A percentile compares a stretch with the other conserved stretches of the same genome.
Evolutionary conservation across 1,140 invertebrate genomes (phyloP).

Genomic region (Drosophila guanche): DNA sequence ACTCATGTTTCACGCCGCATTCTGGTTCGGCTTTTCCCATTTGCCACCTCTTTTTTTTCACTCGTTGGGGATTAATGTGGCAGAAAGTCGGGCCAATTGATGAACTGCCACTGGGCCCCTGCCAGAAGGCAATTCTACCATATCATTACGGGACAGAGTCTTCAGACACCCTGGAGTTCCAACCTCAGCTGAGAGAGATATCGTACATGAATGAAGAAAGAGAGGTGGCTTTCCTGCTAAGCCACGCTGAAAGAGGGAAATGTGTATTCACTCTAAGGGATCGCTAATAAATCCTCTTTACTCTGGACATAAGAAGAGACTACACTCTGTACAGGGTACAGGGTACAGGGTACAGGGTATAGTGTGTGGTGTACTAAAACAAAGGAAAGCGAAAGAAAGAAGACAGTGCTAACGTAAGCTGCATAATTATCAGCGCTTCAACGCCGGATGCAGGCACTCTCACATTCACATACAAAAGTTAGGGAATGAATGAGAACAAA

Average conservation of each 20-base stretch:
- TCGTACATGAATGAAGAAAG: not conserved
- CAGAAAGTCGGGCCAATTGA: constrained; percentile 47
- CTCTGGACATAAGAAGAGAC: no score
- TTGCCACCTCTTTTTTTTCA: not conserved
- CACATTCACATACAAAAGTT: constrained; percentile 6
- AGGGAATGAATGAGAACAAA: not conserved
- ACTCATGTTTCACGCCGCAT: constrained; percentile 50
- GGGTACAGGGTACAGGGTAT: not conserved
- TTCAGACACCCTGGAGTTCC: no score
- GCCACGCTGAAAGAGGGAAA: constrained; percentile 1
- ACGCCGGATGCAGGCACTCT: constrained; percentile 64
- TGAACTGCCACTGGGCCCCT: constrained; percentile 20
- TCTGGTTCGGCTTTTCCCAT: constrained; percentile 16
- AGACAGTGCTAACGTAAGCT: constrained; percentile 43
- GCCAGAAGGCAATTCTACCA: not conserved
- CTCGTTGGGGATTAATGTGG: constrained; percentile 31
- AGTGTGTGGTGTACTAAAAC: not conserved
- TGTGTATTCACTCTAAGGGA: no score
- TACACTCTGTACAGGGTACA: not conserved
- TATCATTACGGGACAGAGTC: no score
- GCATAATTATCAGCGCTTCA: constrained; percentile 77
- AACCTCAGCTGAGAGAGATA: no score
- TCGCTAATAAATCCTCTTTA: no score
- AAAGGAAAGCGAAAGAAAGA: constrained; percentile 9
- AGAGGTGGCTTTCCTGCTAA: no score